These are phyloP conservation scores for Excalfactoria chinensis DNA, from an alignment of 2,113 vertebrate species.

Conservation along the genomic window DNA sequence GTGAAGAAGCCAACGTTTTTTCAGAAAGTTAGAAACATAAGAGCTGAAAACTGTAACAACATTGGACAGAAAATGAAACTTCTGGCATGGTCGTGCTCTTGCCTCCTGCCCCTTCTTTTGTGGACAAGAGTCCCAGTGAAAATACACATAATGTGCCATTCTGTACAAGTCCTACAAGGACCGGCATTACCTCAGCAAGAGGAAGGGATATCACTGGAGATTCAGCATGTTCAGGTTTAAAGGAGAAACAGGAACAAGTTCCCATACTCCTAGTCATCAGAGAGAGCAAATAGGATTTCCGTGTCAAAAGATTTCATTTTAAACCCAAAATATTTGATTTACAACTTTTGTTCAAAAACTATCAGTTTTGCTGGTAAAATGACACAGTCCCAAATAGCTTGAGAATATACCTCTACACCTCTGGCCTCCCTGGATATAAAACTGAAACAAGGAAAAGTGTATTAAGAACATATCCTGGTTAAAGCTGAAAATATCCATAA, in stretches of 20 bases:
- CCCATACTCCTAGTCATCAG: not conserved
- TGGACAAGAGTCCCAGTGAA: not conserved
- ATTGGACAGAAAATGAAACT: not conserved
- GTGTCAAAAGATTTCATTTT: not conserved
- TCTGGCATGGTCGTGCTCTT: not conserved
- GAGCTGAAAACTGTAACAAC: not conserved
- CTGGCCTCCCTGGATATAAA: not conserved
- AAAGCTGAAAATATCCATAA: constrained; percentile 31
- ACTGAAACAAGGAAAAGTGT: not conserved
- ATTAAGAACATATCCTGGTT: not conserved
- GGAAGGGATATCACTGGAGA: not conserved
- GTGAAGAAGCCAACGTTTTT: not conserved
- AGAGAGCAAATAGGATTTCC: not conserved
- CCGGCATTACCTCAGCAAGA: not conserved
- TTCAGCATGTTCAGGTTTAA: not conserved
- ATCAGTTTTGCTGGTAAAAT: not conserved
- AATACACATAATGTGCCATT: not conserved
- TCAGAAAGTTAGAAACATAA: not conserved
- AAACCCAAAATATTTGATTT: not conserved
- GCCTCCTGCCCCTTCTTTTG: not conserved
- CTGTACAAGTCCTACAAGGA: not conserved
- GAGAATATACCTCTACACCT: not conserved
- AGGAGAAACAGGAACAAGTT: not conserved
- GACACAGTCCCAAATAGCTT: not conserved
- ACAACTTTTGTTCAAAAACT: not conserved